Evolutionary conservation across 2,888 invertebrate genomes (phyloP).

Genomic region (Galerucella nymphaeae): DNA sequence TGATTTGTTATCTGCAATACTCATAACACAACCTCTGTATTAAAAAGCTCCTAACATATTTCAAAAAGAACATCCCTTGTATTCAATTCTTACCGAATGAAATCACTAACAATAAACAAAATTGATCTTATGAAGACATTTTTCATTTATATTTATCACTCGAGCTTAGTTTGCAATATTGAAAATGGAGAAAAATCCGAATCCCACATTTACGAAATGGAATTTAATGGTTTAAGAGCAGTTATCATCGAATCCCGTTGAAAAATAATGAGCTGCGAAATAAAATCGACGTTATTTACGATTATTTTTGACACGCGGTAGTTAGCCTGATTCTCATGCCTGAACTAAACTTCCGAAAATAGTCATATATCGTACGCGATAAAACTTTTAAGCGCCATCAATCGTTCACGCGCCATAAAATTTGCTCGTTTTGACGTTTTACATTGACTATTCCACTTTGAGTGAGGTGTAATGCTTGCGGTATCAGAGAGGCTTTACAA

Average conservation of each 20-base stretch:
- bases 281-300: constrained; percentile 37
- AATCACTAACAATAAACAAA: background rate
- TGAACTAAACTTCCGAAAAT: constrained; percentile 39
- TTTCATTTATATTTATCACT: background rate
- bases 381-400: constrained; percentile 48
- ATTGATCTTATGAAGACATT: background rate
- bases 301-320: constrained; percentile 27
- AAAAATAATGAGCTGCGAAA: constrained; percentile 35
- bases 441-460: constrained; percentile 43
- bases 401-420: constrained; percentile 47
- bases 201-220: constrained; percentile 7
- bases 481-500: constrained; percentile 23
- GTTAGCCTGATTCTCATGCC: constrained; percentile 38
- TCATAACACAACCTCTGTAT: too few species aligned
- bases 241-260: constrained; percentile 27
- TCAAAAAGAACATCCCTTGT: too few species aligned
- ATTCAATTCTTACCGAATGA: too few species aligned
- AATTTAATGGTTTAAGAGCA: constrained; percentile 23
- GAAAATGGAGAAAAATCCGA: background rate
- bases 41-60: too few species aligned
- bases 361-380: constrained; percentile 43
- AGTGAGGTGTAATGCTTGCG: constrained; percentile 35
- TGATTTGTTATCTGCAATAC: too few species aligned
- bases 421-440: constrained; percentile 44
- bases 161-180: background rate